Evolutionary conservation across 1,140 invertebrate genomes (phyloP).

Genomic region (Drosophila chauvacae): DNA sequence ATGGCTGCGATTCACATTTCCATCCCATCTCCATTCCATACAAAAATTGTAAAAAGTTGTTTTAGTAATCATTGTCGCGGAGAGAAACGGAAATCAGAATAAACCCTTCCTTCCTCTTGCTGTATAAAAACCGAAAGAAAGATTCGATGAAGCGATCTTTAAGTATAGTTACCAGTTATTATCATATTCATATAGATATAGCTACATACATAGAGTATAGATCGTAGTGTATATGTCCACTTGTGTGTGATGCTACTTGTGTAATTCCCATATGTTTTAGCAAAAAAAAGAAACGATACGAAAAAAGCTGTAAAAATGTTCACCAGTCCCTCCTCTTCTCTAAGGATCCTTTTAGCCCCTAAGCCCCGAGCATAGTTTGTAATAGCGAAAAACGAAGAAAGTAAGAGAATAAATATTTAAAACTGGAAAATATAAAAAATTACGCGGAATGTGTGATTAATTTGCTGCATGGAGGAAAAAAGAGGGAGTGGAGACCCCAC

Average conservation of each 20-base stretch:
- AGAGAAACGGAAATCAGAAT: constrained; percentile 10
- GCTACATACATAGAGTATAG: constrained; percentile 1
- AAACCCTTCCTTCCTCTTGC: constrained; percentile 40
- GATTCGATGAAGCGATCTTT: constrained; percentile 1
- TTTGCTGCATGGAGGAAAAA: constrained; percentile 20
- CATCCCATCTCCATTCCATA: constrained; percentile 27
- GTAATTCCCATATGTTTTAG: constrained; percentile 57
- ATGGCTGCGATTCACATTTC: constrained; percentile 42
- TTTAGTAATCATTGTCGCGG: constrained; percentile 61
- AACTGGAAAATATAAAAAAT: constrained; percentile 29
- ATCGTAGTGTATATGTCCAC: constrained; percentile 43
- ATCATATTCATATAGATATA: constrained; percentile 4
- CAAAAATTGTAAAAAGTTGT: constrained; percentile 73
- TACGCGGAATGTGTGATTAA: constrained; percentile 54
- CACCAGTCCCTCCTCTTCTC: background rate
- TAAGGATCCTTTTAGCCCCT: constrained; percentile 29
- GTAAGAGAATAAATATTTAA: constrained; percentile 67
- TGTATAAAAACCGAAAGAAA: constrained; percentile 44
- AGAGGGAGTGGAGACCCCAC: constrained; percentile 14
- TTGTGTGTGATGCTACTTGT: constrained; percentile 74
- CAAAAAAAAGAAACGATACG: constrained; percentile 24
- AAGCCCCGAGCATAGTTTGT: constrained; percentile 57
- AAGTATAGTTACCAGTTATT: constrained; percentile 32
- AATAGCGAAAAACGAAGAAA: constrained; percentile 75
- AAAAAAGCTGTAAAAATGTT: constrained; percentile 62